phyloP scores from a whole-genome alignment of 2,797 vertebrate species.

The Falco novaeseelandiae region DNA sequence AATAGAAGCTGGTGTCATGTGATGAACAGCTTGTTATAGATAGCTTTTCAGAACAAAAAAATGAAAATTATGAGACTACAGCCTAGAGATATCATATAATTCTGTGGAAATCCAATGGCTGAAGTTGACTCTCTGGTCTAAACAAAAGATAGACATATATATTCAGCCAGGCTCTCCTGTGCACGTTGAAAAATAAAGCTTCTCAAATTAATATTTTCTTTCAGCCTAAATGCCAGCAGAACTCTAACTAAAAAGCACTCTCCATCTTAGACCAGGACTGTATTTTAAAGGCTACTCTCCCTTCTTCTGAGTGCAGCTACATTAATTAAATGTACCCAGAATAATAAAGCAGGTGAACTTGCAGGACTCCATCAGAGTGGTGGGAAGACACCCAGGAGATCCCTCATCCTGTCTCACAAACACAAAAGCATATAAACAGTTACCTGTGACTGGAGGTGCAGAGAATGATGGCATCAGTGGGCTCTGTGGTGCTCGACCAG shows the following conservation, averaged over 20 bases:
- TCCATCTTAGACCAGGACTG: background rate
- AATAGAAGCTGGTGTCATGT: background rate
- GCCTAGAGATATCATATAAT: background rate
- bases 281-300: background rate
- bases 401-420: background rate
- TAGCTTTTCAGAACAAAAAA: background rate
- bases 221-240: background rate
- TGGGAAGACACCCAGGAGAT: background rate
- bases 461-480: slow-evolving; percentile 93
- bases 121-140: background rate
- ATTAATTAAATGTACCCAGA: background rate
- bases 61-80: background rate
- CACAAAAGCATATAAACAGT: background rate
- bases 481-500: slow-evolving; percentile 92
- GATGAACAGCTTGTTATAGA: background rate
- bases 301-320: background rate
- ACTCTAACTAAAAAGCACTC: background rate
- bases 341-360: background rate
- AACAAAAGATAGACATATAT: background rate
- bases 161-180: background rate
- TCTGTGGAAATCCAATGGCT: background rate
- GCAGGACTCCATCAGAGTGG: background rate
- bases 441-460: slow-evolving; percentile 83
- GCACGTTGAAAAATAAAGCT: background rate
- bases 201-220: background rate